A percentile compares a stretch with the other conserved stretches of the same genome.
phyloP scores from a whole-genome alignment of 2,113 vertebrate genomes.

The Coregonus clupeaformis region DNA sequence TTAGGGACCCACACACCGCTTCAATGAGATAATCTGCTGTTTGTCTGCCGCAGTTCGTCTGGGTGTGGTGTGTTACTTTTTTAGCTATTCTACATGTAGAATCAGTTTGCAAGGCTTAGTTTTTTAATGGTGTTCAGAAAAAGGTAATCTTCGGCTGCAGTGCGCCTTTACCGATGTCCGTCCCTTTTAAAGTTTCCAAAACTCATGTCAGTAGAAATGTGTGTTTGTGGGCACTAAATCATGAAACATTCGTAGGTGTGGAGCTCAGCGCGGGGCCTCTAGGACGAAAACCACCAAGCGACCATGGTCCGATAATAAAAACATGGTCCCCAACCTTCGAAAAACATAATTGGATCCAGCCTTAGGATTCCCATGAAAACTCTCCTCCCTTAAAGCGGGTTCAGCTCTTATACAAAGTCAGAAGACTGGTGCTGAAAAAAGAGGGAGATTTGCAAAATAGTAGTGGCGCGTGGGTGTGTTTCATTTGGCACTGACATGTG shows the following conservation, averaged over 20 bases:
- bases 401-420: background rate
- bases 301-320: constrained; percentile 39
- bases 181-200: background rate
- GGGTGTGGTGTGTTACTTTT: no score
- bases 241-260: constrained; percentile 11
- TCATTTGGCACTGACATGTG: no score
- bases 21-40: no score
- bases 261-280: constrained; percentile 12
- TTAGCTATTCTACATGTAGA: no score
- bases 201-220: background rate
- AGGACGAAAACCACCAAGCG: constrained; percentile 20
- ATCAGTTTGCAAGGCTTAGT: no score
- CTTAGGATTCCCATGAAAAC: constrained; percentile 43
- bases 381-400: background rate
- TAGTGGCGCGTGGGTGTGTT: no score
- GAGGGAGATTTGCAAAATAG: constrained; percentile 26
- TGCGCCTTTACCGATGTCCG: no score
- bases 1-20: no score
- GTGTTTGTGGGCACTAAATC: constrained; percentile 33
- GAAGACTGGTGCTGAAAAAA: background rate
- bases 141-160: no score
- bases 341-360: constrained; percentile 60
- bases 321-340: constrained; percentile 35
- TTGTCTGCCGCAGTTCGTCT: no score
- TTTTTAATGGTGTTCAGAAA: no score